Percentiles rank a stretch among this genome's conserved stretches.
phyloP scores from a whole-genome alignment of 1,140 invertebrate species.

The Diorhabda sublineata region DNA sequence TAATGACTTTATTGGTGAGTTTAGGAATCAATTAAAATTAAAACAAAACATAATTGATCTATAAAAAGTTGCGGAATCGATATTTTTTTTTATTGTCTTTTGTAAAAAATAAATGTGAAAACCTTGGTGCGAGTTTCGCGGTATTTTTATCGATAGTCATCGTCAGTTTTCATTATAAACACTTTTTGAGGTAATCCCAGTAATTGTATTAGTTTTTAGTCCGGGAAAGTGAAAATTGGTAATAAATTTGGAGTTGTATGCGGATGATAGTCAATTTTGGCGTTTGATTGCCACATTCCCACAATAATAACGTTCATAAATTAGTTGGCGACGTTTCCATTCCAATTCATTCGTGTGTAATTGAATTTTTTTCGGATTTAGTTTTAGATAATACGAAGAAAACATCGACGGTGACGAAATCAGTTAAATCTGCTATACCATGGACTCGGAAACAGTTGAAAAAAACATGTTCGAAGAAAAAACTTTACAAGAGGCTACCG shows the following conservation, averaged over 20 bases:
- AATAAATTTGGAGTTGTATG: too few species aligned
- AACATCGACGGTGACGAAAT: constrained; percentile 20
- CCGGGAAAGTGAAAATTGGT: too few species aligned
- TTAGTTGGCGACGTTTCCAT: not conserved
- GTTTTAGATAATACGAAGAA: constrained; percentile 32
- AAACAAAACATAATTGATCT: too few species aligned
- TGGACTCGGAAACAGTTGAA: constrained; percentile 39
- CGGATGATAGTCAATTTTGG: not conserved
- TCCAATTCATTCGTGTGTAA: not conserved
- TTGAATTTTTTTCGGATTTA: constrained; percentile 3
- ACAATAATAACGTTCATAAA: too few species aligned
- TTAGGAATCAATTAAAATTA: too few species aligned
- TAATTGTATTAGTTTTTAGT: not conserved
- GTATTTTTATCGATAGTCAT: too few species aligned
- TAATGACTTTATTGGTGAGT: constrained; percentile 22
- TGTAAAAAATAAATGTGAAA: too few species aligned
- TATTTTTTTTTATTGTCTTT: too few species aligned
- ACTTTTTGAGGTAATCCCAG: not conserved
- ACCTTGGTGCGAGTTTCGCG: too few species aligned
- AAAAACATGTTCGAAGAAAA: constrained; percentile 58
- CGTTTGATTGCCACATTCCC: too few species aligned
- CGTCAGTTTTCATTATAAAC: not conserved
- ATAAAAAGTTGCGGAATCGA: too few species aligned
- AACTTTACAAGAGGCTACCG: constrained; percentile 65
- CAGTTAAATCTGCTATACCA: constrained; percentile 33